phyloP scores from a whole-genome alignment of 2,113 vertebrate species.

The Phrynosoma blainvillii region DNA sequence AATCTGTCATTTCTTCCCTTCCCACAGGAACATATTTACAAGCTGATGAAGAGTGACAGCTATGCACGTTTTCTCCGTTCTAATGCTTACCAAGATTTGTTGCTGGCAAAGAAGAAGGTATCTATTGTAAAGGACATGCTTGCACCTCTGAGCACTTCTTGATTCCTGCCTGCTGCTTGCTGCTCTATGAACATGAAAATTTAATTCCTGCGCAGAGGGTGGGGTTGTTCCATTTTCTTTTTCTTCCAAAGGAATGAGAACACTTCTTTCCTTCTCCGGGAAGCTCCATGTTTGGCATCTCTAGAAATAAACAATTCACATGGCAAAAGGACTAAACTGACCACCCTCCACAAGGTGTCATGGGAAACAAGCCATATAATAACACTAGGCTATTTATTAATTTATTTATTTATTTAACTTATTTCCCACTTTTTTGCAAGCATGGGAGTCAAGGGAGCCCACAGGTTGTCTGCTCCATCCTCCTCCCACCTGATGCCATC shows the following conservation, averaged over 20 bases:
- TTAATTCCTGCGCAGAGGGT: constrained; percentile 34
- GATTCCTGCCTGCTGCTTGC: constrained; percentile 80
- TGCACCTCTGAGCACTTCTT: constrained; percentile 73
- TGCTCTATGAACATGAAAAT: constrained; percentile 73
- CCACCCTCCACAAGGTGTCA: background rate
- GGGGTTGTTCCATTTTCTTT: constrained; percentile 44
- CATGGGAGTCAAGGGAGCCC: background rate
- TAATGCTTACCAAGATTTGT: constrained; percentile 93
- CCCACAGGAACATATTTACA: constrained; percentile 95
- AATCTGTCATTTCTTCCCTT: constrained; percentile 44
- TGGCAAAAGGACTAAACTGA: background rate
- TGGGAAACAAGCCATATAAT: background rate
- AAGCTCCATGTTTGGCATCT: constrained; percentile 40
- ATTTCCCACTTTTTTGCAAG: no score
- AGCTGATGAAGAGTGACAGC: constrained; percentile 99
- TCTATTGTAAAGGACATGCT: constrained; percentile 74
- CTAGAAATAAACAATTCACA: background rate
- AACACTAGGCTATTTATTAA: no score
- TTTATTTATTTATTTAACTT: no score
- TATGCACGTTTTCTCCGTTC: constrained; percentile 96
- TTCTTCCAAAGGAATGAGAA: constrained; percentile 57
- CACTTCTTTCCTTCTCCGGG: constrained; percentile 37
- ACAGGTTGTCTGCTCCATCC: background rate
- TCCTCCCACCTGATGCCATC: no score
- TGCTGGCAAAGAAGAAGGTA: constrained; percentile 96